These are phyloP conservation scores for Dendrolimus kikuchii DNA, from an alignment of 1,140 invertebrate genomes.

Conservation along the genomic window DNA sequence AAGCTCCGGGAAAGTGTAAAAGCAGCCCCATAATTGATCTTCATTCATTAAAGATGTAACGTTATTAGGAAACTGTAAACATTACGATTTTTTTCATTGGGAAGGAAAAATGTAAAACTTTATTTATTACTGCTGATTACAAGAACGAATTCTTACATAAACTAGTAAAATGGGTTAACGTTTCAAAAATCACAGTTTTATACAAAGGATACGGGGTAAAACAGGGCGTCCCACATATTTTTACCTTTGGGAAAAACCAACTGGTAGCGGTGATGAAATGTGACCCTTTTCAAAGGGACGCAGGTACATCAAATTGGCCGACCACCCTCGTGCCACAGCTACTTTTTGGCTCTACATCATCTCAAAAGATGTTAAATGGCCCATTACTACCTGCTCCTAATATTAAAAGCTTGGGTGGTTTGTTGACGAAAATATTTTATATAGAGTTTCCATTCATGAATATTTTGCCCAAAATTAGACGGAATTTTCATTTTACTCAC, in stretches of 20 bases:
- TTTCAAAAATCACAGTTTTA: slow-evolving; percentile 7
- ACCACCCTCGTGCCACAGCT: slow-evolving; percentile 9
- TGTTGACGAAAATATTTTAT: slow-evolving; percentile 30
- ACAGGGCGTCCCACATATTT: slow-evolving; percentile 17
- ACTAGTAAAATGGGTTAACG: slow-evolving; percentile 2
- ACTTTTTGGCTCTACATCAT: slow-evolving; percentile 24
- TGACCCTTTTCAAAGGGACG: slow-evolving; percentile 21
- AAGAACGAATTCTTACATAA: no score
- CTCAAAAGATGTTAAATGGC: slow-evolving; percentile 17
- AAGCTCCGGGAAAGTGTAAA: slow-evolving; percentile 52
- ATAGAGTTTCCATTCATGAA: slow-evolving; percentile 28
- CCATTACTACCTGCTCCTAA: slow-evolving; percentile 16
- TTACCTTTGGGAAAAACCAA: slow-evolving; percentile 20
- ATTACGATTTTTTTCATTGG: slow-evolving; percentile 4
- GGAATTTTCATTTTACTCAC: slow-evolving; percentile 11
- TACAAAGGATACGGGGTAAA: slow-evolving; percentile 7
- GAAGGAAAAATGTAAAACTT: no score
- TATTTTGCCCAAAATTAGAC: slow-evolving; percentile 24
- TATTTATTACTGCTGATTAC: no score
- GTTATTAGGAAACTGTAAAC: slow-evolving; percentile 42
- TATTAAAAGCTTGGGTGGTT: slow-evolving; percentile 12
- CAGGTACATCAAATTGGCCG: slow-evolving; percentile 17
- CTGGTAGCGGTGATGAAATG: slow-evolving; percentile 17
- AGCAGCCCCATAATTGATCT: slow-evolving; percentile 54
- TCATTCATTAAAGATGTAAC: slow-evolving; percentile 51